phyloP scores from a whole-genome alignment of 2,888 invertebrate species.

The Sarcophaga subvicina region DNA sequence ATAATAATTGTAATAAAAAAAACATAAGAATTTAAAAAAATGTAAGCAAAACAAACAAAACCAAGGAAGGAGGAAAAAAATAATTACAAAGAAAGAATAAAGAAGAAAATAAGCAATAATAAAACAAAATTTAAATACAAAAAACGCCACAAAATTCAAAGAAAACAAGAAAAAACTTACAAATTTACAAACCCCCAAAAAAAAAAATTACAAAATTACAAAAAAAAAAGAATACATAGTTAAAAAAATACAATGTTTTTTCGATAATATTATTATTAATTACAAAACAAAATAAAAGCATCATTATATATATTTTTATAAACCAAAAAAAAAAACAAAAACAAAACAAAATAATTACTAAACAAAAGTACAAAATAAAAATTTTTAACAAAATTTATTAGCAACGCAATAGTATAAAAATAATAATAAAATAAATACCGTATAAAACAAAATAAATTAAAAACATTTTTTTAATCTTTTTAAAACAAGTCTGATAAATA shows the following conservation, averaged over 20 bases:
- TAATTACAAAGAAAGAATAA: not conserved
- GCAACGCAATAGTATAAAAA: conserved; percentile 72
- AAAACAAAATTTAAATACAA: conserved; percentile 56
- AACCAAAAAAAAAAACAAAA: conserved; percentile 71
- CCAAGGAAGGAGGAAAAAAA: conserved; percentile 75
- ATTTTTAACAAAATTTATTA: conserved; percentile 73
- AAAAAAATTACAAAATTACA: conserved; percentile 15
- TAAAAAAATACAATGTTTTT: conserved; percentile 64
- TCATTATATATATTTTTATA: conserved; percentile 67
- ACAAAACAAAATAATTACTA: conserved; percentile 75
- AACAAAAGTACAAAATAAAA: conserved; percentile 76
- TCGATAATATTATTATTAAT: conserved; percentile 47
- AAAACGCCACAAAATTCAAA: conserved; percentile 69
- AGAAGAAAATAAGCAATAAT: conserved; percentile 61
- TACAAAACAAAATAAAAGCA: not conserved
- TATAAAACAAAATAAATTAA: conserved; percentile 21
- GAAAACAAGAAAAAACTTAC: conserved; percentile 70
- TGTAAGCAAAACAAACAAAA: conserved; percentile 80
- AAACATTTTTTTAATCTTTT: conserved; percentile 65
- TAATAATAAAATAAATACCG: conserved; percentile 39
- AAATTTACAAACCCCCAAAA: conserved; percentile 66
- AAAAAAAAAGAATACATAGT: conserved; percentile 45
- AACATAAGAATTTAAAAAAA: conserved; percentile 69
- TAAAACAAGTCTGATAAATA: conserved; percentile 71
- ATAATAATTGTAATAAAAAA: not conserved